Base-by-base conservation (phyloP, 2,113 vertebrate genomes). In the Larimichthys crocea region DNA sequence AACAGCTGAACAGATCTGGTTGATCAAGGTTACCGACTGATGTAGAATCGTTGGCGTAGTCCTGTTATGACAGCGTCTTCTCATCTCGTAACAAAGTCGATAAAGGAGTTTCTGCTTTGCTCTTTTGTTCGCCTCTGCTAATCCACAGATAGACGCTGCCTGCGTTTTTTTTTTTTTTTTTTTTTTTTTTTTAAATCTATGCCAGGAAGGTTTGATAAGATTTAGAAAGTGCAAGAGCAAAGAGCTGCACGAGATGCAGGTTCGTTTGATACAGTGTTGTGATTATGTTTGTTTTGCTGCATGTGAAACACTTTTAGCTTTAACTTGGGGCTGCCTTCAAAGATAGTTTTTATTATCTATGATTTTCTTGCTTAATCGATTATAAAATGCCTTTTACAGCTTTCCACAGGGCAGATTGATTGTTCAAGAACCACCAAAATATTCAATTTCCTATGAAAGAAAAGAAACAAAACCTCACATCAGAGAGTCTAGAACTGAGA, bases 1-100 rank as follows among this genome's bases (percentile, higher is more conserved):
- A 76, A 6, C 49, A 63, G 44, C 71, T 76, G 19, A 88, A 24
- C 64, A 79, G 79, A 88, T 84, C 87, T 79, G 80, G 86, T 92
- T 73, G 29, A 78, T 89, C 85, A 60, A 77, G 83, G 42, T 87
- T 31, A 19, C 19, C 79, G 57, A 52, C 48, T 44, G 65, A 70
- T 40, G 48, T 8, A 4, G 53, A 69, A 69, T 52, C 1, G 0
- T 16, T 19, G 24, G 20, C 24, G 60, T 1, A 5, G 14, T 22
- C 20, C 22, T 53, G 60, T 42, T 50, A 22, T 59, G 3, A 74
- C 76, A 72, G 8, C 50, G 22, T 46, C 8, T 22, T 68, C 10
- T 49, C 7, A 15, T 57, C 24, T 72, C 48, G 17, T 26, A 19
- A 66, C 59, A 66, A 29, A 15, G 10, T 5, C 15, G 59, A 71